Base-by-base conservation (phyloP, 2,797 vertebrate species). In the Cuniculus paca region DNA sequence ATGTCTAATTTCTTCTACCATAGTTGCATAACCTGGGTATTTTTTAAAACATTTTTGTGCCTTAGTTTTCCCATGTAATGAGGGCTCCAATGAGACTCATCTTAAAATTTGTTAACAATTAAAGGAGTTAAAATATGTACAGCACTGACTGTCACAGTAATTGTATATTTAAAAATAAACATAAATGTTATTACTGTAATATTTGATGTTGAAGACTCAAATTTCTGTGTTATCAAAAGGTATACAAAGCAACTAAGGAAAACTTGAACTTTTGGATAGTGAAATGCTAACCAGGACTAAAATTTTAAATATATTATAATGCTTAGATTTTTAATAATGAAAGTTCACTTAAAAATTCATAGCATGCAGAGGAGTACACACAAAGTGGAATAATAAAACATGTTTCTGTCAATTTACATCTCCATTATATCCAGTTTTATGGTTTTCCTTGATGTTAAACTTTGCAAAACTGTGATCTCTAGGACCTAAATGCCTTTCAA, bases 241-340 rank as follows among this genome's bases (percentile, higher is more conserved):
- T 48, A 9, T 50, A 84, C 45, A 88, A 74, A 96, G 50, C 39
- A 89, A 54, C 39, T 70, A 92, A 91, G 36, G 82, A 89, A 56
- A 90, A 68, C 34, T 92, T 90, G 52, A 91, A 70, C 36, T 91
- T 89, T 86, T 14, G 31, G 65, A 60, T 8, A 94, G n/a, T 65
- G n/a, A 79, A 48, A 81, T 84, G 74, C 63, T 77, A 95, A 87
- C 94, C 52, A 87, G n/a, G n/a, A 88, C n/a, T 70, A 78, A 52
- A 56, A 56, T 68, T 75, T 95, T 84, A 96, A 94, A 80, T 90
- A 79, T 19, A 88, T 82, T 54, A 65, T n/a, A 80, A 84, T 90
- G 26, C 31, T 93, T 92, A 80, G 39, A 85, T 82, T 85, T 96
- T 93, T 88, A 93, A 93, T 77, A 92, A 58, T 78, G 42, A 96